phyloP scores from a whole-genome alignment of 2,797 vertebrate genomes.

The Uromys caudimaculatus region DNA sequence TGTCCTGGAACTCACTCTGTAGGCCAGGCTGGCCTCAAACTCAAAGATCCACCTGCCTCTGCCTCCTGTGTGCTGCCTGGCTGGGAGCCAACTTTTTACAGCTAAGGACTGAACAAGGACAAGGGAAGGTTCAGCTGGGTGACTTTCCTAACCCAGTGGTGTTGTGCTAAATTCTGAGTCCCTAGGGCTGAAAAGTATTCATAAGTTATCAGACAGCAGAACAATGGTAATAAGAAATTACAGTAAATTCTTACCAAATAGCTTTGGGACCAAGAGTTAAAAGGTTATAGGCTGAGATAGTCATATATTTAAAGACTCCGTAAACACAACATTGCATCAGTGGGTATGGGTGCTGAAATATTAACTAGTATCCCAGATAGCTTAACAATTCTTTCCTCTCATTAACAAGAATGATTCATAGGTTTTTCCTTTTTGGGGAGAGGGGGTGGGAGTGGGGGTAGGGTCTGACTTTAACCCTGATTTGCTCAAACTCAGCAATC shows the following conservation, averaged over 20 bases:
- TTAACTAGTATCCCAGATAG: slow-evolving; percentile 20
- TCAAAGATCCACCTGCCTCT: background rate
- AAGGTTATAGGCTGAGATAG: slow-evolving; percentile 17
- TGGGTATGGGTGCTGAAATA: background rate
- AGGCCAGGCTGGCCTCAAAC: background rate
- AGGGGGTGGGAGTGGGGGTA: background rate
- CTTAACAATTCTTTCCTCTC: slow-evolving; percentile 21
- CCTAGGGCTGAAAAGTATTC: background rate
- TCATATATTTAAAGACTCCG: background rate
- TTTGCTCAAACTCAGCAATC: background rate
- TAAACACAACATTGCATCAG: background rate
- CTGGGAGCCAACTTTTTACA: background rate
- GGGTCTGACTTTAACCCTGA: background rate
- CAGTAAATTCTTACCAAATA: slow-evolving; percentile 44
- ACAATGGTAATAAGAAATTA: background rate
- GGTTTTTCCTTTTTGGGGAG: background rate
- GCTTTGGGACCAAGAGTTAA: background rate
- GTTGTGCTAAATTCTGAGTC: background rate
- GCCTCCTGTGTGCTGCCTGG: background rate
- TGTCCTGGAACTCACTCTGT: no score
- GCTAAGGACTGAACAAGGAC: background rate
- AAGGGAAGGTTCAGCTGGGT: background rate
- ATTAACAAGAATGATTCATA: slow-evolving; percentile 2
- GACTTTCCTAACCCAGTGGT: background rate
- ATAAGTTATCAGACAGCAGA: background rate